Conservation (phyloP, 2,113 vertebrate genomes). For the Aldabrachelys gigantea region DNA sequence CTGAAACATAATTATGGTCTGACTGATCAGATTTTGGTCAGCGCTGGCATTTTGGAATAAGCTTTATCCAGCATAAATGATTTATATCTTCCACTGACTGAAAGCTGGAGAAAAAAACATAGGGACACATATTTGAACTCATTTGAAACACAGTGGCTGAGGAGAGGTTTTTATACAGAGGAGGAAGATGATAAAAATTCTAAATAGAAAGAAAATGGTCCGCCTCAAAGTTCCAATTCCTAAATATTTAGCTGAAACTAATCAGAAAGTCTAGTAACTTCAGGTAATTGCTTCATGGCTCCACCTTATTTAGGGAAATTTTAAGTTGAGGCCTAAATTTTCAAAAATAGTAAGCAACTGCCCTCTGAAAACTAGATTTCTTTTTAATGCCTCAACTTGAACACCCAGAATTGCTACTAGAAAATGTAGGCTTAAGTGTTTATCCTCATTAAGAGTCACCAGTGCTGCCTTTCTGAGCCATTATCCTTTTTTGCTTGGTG, state of each 20-base stretch:
- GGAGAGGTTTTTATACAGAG: background rate
- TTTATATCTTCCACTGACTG: background rate
- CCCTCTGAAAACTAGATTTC: background rate
- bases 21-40: background rate
- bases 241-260: background rate
- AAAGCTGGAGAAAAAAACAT: background rate
- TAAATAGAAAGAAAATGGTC: background rate
- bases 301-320: background rate
- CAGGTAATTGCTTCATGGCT: background rate
- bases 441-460: background rate
- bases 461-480: background rate
- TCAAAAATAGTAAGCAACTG: background rate
- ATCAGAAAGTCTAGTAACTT: background rate
- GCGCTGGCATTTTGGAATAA: background rate
- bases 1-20: background rate
- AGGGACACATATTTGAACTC: rapidly evolving
- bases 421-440: background rate
- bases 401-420: background rate
- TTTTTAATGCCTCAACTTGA: background rate
- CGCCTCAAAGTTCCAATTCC: background rate
- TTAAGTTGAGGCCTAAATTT: background rate
- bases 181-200: background rate
- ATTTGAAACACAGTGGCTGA: too few species aligned
- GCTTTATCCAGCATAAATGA: background rate
- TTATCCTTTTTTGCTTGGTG: background rate